Evolutionary conservation across 1,140 invertebrate genomes (phyloP).

Genomic region (Drosophila sulfurigaster): DNA sequence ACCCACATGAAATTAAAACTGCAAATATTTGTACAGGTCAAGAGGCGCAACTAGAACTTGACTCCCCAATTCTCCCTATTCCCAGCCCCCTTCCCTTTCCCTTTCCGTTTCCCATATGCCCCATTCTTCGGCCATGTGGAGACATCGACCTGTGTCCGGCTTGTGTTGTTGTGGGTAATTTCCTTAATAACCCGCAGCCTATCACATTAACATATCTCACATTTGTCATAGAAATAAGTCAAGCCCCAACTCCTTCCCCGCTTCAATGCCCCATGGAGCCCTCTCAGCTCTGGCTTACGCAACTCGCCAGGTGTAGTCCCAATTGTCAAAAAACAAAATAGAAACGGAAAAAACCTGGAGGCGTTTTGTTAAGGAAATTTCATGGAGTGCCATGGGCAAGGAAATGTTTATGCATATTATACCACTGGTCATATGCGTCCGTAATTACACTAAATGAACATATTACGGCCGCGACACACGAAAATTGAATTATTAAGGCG

Average conservation of each 20-base stretch:
- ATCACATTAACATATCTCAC: conserved; percentile 82
- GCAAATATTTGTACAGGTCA: conserved; percentile 74
- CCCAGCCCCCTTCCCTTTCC: background rate
- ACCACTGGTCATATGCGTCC: conserved; percentile 61
- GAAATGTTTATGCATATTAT: conserved; percentile 74
- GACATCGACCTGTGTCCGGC: conserved; percentile 11
- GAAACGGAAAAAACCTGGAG: conserved; percentile 30
- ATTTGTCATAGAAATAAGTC: conserved; percentile 81
- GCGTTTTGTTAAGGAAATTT: conserved; percentile 74
- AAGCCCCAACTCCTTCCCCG: conserved; percentile 40
- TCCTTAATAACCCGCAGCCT: conserved; percentile 77
- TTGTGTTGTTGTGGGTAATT: conserved; percentile 62
- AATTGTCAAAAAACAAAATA: conserved; percentile 9
- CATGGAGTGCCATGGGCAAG: conserved; percentile 30
- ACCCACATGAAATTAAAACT: conserved; percentile 75
- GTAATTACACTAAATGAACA: conserved; percentile 80
- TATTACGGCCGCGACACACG: conserved; percentile 66
- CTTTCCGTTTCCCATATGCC: background rate
- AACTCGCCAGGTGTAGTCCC: conserved; percentile 47
- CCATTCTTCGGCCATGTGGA: background rate
- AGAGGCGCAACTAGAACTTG: conserved; percentile 57
- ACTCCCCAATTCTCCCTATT: background rate
- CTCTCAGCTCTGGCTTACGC: conserved; percentile 23
- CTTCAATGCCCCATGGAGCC: conserved; percentile 30
- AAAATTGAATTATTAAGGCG: conserved; percentile 77